phyloP scores from a whole-genome alignment of 23 tunicate genomes.

The Pegea sp. region DNA sequence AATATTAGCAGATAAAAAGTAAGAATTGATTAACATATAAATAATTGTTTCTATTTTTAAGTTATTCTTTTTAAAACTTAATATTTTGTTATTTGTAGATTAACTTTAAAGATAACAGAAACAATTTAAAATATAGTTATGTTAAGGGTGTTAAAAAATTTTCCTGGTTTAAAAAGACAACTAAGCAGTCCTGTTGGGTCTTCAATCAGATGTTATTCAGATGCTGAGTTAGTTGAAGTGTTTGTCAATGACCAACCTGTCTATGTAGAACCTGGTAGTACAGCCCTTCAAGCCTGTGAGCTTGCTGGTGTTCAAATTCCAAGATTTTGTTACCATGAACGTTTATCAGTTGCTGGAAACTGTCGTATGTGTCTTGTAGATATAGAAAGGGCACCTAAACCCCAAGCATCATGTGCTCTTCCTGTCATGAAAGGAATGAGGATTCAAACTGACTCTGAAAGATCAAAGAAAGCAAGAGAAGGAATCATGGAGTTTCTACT shows the following conservation, averaged over 20 bases:
- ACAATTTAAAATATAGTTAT: no score
- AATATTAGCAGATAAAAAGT: no score
- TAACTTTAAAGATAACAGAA: no score
- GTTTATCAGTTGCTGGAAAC: conserved; percentile 95
- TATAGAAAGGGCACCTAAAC: conserved; percentile 83
- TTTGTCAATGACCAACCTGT: conserved; percentile 61
- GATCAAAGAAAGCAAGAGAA: conserved; percentile 94
- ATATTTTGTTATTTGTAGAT: no score
- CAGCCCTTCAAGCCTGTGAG: conserved; percentile 94
- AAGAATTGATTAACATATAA: no score
- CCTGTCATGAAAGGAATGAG: conserved; percentile 98
- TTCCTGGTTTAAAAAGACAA: no score
- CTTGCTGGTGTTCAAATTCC: conserved; percentile 98
- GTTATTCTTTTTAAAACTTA: no score
- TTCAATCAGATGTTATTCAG: no score
- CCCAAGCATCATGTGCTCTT: conserved; percentile 97
- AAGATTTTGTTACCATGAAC: conserved; percentile 89
- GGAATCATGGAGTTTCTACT: conserved; percentile 99
- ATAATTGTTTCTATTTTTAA: no score
- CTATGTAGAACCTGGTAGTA: conserved; percentile 53
- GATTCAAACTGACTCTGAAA: conserved; percentile 78
- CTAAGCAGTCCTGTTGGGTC: no score
- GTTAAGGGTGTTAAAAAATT: no score
- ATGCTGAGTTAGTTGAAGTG: no score
- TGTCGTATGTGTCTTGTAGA: conserved; percentile 99